Evolutionary conservation across 2,888 invertebrate genomes (phyloP), one percentile per base, ranked within the genome.

Genomic region (Drosophila conformis): DNA sequence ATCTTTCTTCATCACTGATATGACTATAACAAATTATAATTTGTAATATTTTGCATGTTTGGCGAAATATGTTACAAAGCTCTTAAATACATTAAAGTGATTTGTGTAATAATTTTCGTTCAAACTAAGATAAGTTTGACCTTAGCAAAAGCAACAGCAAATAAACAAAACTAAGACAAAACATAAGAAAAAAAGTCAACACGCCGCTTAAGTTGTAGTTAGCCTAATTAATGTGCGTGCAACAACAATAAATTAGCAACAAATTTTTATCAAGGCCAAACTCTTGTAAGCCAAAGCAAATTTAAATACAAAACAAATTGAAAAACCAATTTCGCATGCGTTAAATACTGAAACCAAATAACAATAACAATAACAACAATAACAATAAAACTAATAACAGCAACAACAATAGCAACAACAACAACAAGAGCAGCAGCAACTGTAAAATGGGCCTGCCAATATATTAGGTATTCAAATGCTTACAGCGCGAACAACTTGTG

Each of bases 391-490:
- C 21, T 33, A 68, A 63, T 13, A 59, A 56, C 48, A 59, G 53
- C 33, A 58, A 42, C 29, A 59, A 40, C 25, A 11, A 6, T 21
- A 21, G 21, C 13, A 38, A 1, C 2, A 70, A 59, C 66, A 40
- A 38, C 38, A 38, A 38, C 38, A 38, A 18, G 3, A 38, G 6
- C 2, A 71, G 57, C 66, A 76, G 65, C 70, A 68, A 76, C 33
- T 70, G 65, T 69, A 67, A 75, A 78, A 64, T 53, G 57, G 62
- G 81, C 74, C 68, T 67, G 69, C 54, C 72, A 61, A 35, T 42
- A 53, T 53, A 73, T 85, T 83, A 89, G 79, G 70, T 84, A 85
- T 85, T 87, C 85, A 89, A 86, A 82, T 81, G 84, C 73, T 87
- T 87, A 88, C 88, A 89, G 66, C 86, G 65, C 65, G 53, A 70